Base-by-base conservation (phyloP, 2,888 invertebrate genomes). In the Dryococelus australis region DNA sequence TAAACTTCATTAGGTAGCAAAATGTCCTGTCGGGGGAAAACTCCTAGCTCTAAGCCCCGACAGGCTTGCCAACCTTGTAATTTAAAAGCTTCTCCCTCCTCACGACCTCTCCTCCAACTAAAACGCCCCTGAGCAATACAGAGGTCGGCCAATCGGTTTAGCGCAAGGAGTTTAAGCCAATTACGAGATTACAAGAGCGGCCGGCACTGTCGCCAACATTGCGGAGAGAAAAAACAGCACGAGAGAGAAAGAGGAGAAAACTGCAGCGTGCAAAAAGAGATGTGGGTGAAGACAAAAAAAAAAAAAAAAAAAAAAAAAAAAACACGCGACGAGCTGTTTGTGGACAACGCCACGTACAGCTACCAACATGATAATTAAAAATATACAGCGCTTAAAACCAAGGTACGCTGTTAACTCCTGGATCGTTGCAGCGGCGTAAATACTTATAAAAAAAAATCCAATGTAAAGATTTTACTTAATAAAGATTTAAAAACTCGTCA, bases 1-100 rank as follows among this genome's bases (percentile, higher is more conserved):
- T 65, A 65, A 65, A 65, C 65, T 65, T 65, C 65, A 65, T 65
- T 65, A 65, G 65, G 65, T 65, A 65, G 65, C 65, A 65, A 65
- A 65, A 65, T 65, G 65, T 65, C 65, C 65, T 65, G 65, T 65
- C 65, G 65, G 65, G 65, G 20, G 65, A 65, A 65, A 65, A 65
- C 8, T 6, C 65, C 65, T 16, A 8, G 10, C 65, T 65, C 65
- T 65, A 65, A 65, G 65, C 65, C 65, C 16, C 5, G 65, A 65
- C 65, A 65, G 16, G 65, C 65, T 65, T 65, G 65, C 65, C 65
- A 65, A 65, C 65, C 65, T 65, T 24, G 65, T 24, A 65, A 65
- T 65, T 65, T 65, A 65, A 65, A 65, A 65, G 65, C 65, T 20
- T 65, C 65, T 65, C 20, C 47, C 47, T 47, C 47, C 12, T 12